Evolutionary conservation across 2,113 vertebrate genomes (phyloP).

Genomic region (Taxidea taxus): DNA sequence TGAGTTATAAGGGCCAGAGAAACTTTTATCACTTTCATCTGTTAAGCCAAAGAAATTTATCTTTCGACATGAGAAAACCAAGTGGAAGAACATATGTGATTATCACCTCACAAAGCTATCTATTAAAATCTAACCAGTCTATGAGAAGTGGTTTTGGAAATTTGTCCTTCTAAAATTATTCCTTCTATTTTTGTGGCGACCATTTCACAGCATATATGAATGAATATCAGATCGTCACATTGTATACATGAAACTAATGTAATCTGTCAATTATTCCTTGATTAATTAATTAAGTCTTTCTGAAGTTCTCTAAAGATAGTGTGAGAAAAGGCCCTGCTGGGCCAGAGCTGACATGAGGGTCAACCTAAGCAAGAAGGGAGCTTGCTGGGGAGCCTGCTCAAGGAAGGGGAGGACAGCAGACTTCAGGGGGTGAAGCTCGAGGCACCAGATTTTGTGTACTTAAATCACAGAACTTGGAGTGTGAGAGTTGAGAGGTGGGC

Average conservation of each 20-base stretch:
- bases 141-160: background rate
- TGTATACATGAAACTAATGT: background rate
- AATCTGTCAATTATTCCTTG: background rate
- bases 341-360: background rate
- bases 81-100: background rate
- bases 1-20: slow-evolving; percentile 30
- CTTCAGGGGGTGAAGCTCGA: background rate
- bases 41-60: background rate
- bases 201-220: background rate
- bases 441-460: background rate
- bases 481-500: background rate
- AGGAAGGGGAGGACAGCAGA: background rate
- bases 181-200: background rate
- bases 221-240: background rate
- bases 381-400: background rate
- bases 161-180: background rate
- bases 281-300: background rate
- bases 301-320: background rate
- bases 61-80: background rate
- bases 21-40: background rate
- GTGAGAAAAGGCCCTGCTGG: background rate
- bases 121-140: background rate
- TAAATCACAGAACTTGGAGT: background rate
- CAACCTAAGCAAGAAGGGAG: background rate
- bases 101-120: background rate